Base-by-base conservation (phyloP, 2,113 vertebrate species). In the Zootoca vivipara region DNA sequence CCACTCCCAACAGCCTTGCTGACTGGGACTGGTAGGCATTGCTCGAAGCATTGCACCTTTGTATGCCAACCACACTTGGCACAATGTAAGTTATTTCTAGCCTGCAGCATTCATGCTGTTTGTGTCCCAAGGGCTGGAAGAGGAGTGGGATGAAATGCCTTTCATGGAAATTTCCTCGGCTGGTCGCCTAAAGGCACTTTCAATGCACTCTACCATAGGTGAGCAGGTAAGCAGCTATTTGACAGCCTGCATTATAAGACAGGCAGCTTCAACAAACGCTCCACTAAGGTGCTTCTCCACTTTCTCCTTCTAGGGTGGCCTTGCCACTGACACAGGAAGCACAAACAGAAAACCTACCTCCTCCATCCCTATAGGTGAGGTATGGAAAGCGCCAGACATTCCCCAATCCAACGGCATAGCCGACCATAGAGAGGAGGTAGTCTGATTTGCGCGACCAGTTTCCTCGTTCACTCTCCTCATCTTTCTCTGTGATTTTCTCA, bases 361-460 rank as follows among this genome's bases (percentile, higher is more conserved):
- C 99, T 73, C 99, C 99, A 0, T 99, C 98, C 95, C 97, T 98
- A 95, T 99, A 99, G 62, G 98, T 97, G 91, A 99, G 95, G 90
- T 99, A 99, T 1, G 99, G 99, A 92, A 99, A 99, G 74, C 99
- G 96, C 99, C 99, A 99, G 58, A 99, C 98, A 20, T 99, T 99
- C 75, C 99, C 99, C 74, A 99, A 95, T 58, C 99, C 99, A 38
- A 99, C 98, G 5, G 99, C 99, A 0, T 99, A 99, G 91, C 99
- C 99, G 42, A 99, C 97, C 96, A 98, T 97, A 78, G 99, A 99
- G 2, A 99, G 97, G 87, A 99, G 96, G 89, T 99, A 99, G 74
- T 99, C 99, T 1, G 69, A 96, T 93, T 99, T 99, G 85, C 40
- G 98, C 2, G 97, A 95, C 99, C 99, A 99, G 96, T 99, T 99